Percentiles rank a stretch among this genome's conserved stretches.
These are phyloP conservation scores for Eidolon helvum DNA, from an alignment of 2,113 vertebrate genomes.

Conservation along the genomic window DNA sequence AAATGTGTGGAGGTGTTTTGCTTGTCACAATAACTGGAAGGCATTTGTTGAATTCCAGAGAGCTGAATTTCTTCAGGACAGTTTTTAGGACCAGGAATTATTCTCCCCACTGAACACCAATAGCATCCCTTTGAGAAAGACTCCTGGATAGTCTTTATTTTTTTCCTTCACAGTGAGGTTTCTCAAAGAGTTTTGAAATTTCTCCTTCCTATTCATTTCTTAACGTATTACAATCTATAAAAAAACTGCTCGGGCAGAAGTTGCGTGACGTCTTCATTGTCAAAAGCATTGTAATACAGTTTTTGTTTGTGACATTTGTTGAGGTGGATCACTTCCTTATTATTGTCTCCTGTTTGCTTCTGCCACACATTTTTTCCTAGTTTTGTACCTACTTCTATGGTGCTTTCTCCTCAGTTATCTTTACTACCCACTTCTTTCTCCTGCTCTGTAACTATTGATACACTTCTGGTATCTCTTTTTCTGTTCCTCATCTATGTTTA, in stretches of 20 bases:
- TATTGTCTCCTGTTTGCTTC: not conserved
- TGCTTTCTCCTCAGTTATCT: not conserved
- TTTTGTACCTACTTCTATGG: not conserved
- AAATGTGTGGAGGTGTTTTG: not conserved
- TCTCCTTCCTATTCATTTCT: not conserved
- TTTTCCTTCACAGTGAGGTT: not conserved
- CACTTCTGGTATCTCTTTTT: not conserved
- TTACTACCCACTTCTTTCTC: not conserved
- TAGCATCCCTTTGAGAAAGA: not conserved
- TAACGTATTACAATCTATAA: not conserved
- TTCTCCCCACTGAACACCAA: too few species aligned
- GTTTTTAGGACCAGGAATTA: not conserved
- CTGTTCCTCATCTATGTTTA: not conserved
- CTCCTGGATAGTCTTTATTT: not conserved
- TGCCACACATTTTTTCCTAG: not conserved
- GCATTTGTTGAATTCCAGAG: not conserved
- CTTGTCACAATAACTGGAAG: not conserved
- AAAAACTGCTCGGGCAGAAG: not conserved
- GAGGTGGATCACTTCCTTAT: not conserved
- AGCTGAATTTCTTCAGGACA: not conserved
- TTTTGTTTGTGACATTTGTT: not conserved
- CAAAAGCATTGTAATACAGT: not conserved
- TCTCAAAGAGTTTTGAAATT: not conserved
- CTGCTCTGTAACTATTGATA: not conserved
- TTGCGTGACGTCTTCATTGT: not conserved